Evolutionary conservation across 2,888 invertebrate species (phyloP), one percentile per base, ranked within the genome.

Genomic region (Gymnoscelis rufifasciata): DNA sequence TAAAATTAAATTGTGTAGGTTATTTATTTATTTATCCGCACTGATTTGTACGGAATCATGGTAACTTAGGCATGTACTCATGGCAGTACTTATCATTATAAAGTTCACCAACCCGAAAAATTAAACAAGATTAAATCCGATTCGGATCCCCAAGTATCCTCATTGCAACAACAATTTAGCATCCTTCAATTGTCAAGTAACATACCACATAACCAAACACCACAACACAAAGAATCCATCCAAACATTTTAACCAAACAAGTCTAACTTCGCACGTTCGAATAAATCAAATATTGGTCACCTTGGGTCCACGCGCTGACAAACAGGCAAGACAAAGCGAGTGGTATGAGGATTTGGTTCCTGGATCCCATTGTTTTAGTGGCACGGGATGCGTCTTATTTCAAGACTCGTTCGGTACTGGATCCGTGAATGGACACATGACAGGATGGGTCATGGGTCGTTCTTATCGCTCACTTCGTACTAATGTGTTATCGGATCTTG

Each of bases 381-480:
- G 38, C 33, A 10, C 14, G 10, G 19, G 19, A 23, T 35, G 35
- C 8, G 26, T 35, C 1, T 19, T 8, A 19, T 19, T 1, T 4
- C n/a, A 10, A 35, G 19, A 35, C 35, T 38, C 38, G 35, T 38
- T 19, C 29, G 37, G 10, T 35, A 46, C 44, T 54, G 37, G 41
- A 41, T 26, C 53, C 38, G 33, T 6, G 38, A 31, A 44, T 51
- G n/a, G n/a, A n/a, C n/a, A n/a, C n/a, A n/a, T n/a, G n/a, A n/a
- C n/a, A n/a, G n/a, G 12, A 7, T 51, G 55, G 49, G 59, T 55
- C 64, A 64, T 52, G 66, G 72, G 66, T 71, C 72, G 62, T 19
- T 38, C 54, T 62, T 72, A 71, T 71, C 71, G 46, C 35, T 49
- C 40, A 47, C 44, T 59, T 53, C 40, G 31, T 40, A 50, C 51